Conservation (phyloP, 2,113 vertebrate genomes). For the Nannospalax galili region DNA sequence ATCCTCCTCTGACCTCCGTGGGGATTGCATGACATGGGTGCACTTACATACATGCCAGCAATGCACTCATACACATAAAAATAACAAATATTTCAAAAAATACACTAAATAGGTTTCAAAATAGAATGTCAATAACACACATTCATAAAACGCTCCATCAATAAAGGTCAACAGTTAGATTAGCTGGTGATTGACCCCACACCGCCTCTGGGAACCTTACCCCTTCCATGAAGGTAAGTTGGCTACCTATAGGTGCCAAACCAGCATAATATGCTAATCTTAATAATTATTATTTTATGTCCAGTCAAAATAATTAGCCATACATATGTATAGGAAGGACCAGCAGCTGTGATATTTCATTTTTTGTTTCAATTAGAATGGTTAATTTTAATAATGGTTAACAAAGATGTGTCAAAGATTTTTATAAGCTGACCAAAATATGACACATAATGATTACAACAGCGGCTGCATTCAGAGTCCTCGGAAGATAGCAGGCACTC, state of each 20-base stretch:
- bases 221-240: background rate
- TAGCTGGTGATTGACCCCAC: background rate
- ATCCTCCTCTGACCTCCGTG: too few species aligned
- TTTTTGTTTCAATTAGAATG: background rate
- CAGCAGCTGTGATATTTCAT: background rate
- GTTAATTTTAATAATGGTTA: slow-evolving; percentile 24
- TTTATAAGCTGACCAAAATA: slow-evolving; percentile 3
- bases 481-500: background rate
- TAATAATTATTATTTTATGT: slow-evolving; percentile 1
- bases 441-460: background rate
- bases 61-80: too few species aligned
- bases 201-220: background rate
- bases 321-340: background rate
- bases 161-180: background rate
- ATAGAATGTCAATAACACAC: background rate
- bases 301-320: background rate
- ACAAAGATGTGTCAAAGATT: background rate
- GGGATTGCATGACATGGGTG: too few species aligned
- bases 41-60: too few species aligned
- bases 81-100: background rate
- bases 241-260: background rate
- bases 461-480: background rate
- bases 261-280: background rate
- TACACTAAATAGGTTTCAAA: background rate
- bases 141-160: background rate